phyloP scores from a whole-genome alignment of 2,888 invertebrate species.

The Dermolepida albohirtum region DNA sequence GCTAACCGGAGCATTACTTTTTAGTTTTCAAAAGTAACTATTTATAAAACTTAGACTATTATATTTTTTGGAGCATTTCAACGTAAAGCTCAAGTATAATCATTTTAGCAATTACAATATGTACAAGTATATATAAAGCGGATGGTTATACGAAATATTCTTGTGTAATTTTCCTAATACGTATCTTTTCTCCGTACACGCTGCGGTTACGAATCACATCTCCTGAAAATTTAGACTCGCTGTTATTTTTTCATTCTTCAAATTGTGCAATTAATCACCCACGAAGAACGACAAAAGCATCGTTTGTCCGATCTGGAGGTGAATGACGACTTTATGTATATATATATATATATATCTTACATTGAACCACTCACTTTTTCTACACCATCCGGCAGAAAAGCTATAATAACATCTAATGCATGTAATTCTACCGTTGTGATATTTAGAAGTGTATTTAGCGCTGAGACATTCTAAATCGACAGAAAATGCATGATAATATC shows the following conservation, averaged over 20 bases:
- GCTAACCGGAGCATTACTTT: too few relatives aligned
- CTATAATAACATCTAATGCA: constrained; percentile 30
- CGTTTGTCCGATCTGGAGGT: constrained; percentile 8
- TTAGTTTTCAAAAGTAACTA: too few relatives aligned
- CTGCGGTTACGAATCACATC: neutral
- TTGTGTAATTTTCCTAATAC: constrained; percentile 6
- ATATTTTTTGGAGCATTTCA: too few relatives aligned
- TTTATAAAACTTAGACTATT: too few relatives aligned
- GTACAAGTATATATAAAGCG: too few relatives aligned
- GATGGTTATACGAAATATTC: constrained; percentile 13
- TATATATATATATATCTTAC: neutral
- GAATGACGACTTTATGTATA: constrained; percentile 23
- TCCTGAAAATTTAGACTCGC: constrained; percentile 8
- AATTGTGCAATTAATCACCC: constrained; percentile 27
- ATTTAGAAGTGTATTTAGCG: constrained; percentile 31
- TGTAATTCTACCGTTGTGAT: constrained; percentile 33
- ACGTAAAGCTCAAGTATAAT: too few relatives aligned
- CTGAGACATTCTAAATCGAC: constrained; percentile 34
- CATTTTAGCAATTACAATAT: too few relatives aligned
- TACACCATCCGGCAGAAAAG: constrained; percentile 7
- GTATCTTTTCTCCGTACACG: constrained; percentile 3
- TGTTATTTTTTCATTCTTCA: constrained; percentile 16
- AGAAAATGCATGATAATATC: constrained; percentile 31
- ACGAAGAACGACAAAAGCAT: constrained; percentile 14
- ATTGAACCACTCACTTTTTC: constrained; percentile 14